Conservation (phyloP, 2,113 vertebrate species). For the Sprattus sprattus region DNA sequence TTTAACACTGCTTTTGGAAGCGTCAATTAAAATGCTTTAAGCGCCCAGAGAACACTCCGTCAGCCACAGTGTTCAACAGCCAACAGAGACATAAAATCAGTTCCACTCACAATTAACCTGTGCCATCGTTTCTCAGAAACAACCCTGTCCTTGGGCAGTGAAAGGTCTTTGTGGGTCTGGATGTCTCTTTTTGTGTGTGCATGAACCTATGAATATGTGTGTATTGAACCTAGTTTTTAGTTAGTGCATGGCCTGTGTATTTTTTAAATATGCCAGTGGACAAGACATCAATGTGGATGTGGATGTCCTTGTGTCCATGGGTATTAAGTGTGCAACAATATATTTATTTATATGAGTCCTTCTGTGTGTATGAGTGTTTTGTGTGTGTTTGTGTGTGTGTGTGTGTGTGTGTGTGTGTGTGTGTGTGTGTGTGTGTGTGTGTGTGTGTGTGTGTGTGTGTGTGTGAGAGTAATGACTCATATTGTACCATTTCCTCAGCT, state of each 20-base stretch:
- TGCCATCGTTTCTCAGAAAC: background rate
- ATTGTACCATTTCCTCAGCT: constrained; percentile 15
- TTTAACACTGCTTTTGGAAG: background rate
- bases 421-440: background rate
- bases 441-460: background rate
- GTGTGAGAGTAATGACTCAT: constrained; percentile 5
- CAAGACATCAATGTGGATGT: background rate
- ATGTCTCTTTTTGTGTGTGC: background rate
- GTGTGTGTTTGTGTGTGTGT: background rate
- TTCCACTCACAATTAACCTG: background rate
- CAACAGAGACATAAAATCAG: background rate
- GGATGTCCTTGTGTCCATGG: background rate
- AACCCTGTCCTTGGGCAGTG: background rate
- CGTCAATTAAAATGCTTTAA: background rate
- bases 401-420: background rate
- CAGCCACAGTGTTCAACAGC: background rate
- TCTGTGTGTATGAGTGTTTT: background rate
- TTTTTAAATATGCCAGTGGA: background rate
- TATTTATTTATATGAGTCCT: background rate
- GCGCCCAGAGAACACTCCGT: background rate
- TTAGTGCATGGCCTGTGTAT: background rate
- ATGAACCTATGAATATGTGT: background rate
- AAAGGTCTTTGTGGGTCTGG: constrained; percentile 1
- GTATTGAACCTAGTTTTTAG: background rate
- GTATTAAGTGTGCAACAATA: background rate